A percentile compares a stretch with the other conserved stretches of the same genome.
phyloP scores from a whole-genome alignment of 1,140 invertebrate species.

The Galleria mellonella region DNA sequence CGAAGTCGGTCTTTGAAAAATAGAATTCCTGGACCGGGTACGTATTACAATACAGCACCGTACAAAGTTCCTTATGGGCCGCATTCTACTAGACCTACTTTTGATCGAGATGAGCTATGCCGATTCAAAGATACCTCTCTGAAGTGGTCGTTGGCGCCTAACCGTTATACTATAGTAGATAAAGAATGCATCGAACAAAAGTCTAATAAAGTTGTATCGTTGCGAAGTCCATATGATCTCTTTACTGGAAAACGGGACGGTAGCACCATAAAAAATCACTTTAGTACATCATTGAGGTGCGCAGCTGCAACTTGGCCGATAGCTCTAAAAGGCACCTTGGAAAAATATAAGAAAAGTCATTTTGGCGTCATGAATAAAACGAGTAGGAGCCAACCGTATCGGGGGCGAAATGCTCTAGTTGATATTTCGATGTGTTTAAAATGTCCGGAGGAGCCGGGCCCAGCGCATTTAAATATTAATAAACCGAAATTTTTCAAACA shows the following conservation, averaged over 20 bases:
- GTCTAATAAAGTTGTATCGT: slow-evolving; percentile 45
- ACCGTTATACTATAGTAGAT: slow-evolving; percentile 52
- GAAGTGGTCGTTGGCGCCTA: slow-evolving; percentile 48
- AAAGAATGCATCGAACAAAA: slow-evolving; percentile 47
- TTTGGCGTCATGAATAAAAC: slow-evolving; percentile 59
- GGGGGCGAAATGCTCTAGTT: slow-evolving; percentile 42
- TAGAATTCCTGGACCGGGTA: slow-evolving; percentile 41
- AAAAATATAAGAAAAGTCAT: slow-evolving; percentile 43
- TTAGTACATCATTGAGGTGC: slow-evolving; percentile 29
- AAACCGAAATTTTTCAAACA: slow-evolving; percentile 32
- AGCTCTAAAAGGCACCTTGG: slow-evolving; percentile 35
- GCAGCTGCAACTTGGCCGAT: slow-evolving; percentile 47
- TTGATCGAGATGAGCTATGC: slow-evolving; percentile 51
- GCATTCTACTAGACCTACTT: slow-evolving; percentile 41
- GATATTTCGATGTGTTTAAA: slow-evolving; percentile 43
- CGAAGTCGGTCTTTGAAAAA: slow-evolving; percentile 24
- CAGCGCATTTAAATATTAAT: slow-evolving; percentile 31
- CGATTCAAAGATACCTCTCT: slow-evolving; percentile 40
- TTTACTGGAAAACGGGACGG: slow-evolving; percentile 50
- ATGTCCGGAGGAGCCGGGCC: slow-evolving; percentile 38
- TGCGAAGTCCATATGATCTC: slow-evolving; percentile 53
- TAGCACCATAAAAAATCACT: slow-evolving; percentile 49
- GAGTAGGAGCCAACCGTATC: slow-evolving; percentile 30
- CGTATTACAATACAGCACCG: slow-evolving; percentile 37
- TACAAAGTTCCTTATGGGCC: slow-evolving; percentile 42